phyloP scores from a whole-genome alignment of 1,140 invertebrate genomes.

The Solenopsis fugax region DNA sequence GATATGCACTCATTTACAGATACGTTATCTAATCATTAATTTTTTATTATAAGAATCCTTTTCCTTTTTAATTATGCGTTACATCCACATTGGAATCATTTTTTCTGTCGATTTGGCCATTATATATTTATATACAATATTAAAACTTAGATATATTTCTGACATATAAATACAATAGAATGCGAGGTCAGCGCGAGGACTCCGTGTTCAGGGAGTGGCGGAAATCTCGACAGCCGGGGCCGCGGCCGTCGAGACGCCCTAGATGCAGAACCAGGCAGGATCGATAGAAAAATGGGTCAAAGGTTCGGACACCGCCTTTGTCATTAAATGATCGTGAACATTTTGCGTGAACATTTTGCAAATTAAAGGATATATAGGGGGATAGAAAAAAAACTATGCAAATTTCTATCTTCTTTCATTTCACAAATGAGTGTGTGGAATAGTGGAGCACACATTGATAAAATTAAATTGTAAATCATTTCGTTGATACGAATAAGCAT shows the following conservation, averaged over 20 bases:
- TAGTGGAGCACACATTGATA: background rate
- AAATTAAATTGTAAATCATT: conserved; percentile 20
- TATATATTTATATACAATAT: background rate
- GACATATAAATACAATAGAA: background rate
- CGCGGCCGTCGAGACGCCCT: conserved; percentile 69
- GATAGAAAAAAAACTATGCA: background rate
- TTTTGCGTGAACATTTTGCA: background rate
- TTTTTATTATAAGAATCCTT: background rate
- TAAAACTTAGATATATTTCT: conserved; percentile 66
- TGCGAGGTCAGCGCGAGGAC: conserved; percentile 43
- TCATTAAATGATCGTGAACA: conserved; percentile 30
- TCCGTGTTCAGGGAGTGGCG: conserved; percentile 45
- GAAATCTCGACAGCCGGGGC: conserved; percentile 63
- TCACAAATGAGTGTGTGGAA: background rate
- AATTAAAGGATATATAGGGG: background rate
- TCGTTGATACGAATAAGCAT: background rate
- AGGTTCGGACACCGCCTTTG: conserved; percentile 73
- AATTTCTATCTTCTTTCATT: background rate
- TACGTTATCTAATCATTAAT: background rate
- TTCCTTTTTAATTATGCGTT: conserved; percentile 75
- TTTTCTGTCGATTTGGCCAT: conserved; percentile 82
- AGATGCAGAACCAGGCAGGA: conserved; percentile 74
- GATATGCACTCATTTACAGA: background rate
- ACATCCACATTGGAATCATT: conserved; percentile 68
- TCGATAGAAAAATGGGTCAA: conserved; percentile 86